Conservation (phyloP, 2,113 vertebrate species). For the Corapipo altera region DNA sequence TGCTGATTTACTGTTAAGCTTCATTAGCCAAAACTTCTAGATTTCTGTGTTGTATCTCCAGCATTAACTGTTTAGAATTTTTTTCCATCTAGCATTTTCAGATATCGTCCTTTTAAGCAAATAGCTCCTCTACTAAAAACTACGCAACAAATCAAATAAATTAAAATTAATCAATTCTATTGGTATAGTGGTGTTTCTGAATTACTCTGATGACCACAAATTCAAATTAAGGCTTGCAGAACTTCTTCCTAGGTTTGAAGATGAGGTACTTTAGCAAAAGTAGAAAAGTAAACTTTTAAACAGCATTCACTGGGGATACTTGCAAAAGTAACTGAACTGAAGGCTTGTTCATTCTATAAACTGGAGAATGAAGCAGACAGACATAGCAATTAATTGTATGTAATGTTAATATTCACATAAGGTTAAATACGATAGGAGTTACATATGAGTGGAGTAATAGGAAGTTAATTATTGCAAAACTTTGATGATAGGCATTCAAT, state of each 20-base stretch:
- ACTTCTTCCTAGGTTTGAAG: not conserved
- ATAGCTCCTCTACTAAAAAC: conserved; percentile 50
- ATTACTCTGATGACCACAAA: conserved; percentile 52
- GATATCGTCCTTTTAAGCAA: conserved; percentile 20
- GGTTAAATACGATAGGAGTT: not conserved
- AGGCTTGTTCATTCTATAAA: not conserved
- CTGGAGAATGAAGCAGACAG: not conserved
- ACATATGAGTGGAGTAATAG: not conserved
- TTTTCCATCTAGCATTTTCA: conserved; percentile 27
- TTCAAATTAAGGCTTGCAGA: conserved; percentile 63
- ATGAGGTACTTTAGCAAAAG: not conserved
- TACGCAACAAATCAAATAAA: conserved; percentile 61
- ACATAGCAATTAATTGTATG: not conserved
- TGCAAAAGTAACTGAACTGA: not conserved
- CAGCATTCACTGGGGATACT: not conserved
- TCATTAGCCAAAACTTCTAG: conserved; percentile 49
- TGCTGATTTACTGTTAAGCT: conserved; percentile 62
- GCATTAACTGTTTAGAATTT: conserved; percentile 41
- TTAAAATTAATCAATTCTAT: conserved; percentile 51
- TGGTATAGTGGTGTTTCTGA: not conserved
- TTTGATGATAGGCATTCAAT: not conserved
- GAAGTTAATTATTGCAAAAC: not conserved
- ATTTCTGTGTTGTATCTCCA: conserved; percentile 38
- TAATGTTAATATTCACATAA: not conserved
- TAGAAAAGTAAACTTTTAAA: not conserved